Percentiles rank a stretch among this genome's conserved stretches.
These are phyloP conservation scores for Platysteira castanea DNA, from an alignment of 2,113 vertebrate genomes.

Conservation along the genomic window DNA sequence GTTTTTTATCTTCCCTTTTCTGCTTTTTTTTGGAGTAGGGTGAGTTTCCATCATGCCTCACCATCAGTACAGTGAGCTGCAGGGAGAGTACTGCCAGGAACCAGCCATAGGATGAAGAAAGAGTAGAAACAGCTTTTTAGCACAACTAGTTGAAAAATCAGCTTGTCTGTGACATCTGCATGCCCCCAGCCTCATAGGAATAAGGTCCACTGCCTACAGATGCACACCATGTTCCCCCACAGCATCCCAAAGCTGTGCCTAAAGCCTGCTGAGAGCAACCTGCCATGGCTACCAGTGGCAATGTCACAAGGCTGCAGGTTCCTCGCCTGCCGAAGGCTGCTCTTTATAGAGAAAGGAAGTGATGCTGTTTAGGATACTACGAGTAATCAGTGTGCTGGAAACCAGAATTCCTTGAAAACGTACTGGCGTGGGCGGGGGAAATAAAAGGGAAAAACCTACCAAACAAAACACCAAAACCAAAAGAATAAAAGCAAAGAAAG, in stretches of 20 bases:
- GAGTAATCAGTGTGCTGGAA: background rate
- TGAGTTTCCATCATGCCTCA: background rate
- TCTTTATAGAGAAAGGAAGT: background rate
- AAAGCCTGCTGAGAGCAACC: background rate
- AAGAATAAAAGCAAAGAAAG: background rate
- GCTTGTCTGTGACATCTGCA: background rate
- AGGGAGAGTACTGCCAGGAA: background rate
- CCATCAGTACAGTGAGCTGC: background rate
- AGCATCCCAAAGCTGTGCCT: background rate
- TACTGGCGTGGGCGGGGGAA: accelerated
- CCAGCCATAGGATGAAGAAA: background rate
- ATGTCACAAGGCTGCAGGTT: accelerated
- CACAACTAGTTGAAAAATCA: background rate
- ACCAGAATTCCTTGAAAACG: background rate
- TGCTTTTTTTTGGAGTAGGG: background rate
- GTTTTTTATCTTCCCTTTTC: accelerated
- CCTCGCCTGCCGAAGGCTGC: accelerated
- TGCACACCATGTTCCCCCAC: no score
- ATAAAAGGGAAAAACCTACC: background rate
- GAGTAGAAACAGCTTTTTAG: background rate
- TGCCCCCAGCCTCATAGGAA: background rate
- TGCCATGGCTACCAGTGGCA: background rate
- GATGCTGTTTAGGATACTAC: background rate
- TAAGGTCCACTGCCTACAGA: accelerated
- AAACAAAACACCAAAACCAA: background rate